Conservation (phyloP, 1,140 invertebrate species). For the Drosophila pseudoananassae region DNA sequence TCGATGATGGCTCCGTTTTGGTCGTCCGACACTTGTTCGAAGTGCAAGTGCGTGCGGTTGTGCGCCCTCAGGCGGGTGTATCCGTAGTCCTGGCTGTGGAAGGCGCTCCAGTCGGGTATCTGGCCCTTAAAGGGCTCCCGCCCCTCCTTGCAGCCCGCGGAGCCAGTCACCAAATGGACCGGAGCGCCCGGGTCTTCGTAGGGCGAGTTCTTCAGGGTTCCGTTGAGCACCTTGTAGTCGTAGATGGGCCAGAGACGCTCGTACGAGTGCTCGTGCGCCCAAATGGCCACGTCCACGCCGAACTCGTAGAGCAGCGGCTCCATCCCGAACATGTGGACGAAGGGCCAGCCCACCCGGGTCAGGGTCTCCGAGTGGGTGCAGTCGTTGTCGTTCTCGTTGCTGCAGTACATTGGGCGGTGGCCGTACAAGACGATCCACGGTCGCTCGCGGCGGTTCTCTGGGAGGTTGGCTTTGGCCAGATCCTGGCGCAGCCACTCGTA, state of each 20-base stretch:
- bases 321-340: constrained; percentile 89
- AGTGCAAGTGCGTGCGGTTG: constrained; percentile 94
- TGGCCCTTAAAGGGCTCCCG: constrained; percentile 84
- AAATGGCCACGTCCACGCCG: constrained; percentile 96
- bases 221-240: constrained; percentile 93
- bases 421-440: constrained; percentile 98
- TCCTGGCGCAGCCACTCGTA: constrained; percentile 95
- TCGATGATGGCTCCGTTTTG: constrained; percentile 90
- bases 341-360: constrained; percentile 90
- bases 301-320: constrained; percentile 94
- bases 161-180: constrained; percentile 96
- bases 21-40: constrained; percentile 96
- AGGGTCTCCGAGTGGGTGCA: constrained; percentile 92
- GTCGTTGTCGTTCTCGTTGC: constrained; percentile 93
- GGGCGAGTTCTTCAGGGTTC: constrained; percentile 88
- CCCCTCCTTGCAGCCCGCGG: constrained; percentile 92
- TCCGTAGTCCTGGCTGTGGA: constrained; percentile 93
- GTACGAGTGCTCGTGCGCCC: constrained; percentile 98
- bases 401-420: constrained; percentile 99
- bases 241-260: constrained; percentile 97
- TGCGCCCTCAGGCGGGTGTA: constrained; percentile 93
- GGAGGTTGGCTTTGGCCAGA: constrained; percentile 88
- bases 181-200: constrained; percentile 95
- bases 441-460: constrained; percentile 87
- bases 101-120: constrained; percentile 81